Evolutionary conservation across 2,797 vertebrate species (phyloP).

Genomic region (Myotis planiceps): DNA sequence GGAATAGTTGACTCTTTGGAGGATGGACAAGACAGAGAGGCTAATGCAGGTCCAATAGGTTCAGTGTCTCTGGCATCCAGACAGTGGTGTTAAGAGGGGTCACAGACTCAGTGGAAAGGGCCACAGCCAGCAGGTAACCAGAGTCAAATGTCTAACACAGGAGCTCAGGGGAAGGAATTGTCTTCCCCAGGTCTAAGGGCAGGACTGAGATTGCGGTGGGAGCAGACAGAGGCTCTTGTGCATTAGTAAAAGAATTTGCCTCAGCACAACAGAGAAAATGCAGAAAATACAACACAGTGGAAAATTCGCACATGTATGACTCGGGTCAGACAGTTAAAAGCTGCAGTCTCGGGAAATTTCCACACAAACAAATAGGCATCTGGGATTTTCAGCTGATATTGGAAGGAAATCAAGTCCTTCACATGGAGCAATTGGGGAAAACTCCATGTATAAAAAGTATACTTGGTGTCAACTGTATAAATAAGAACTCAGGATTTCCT

Average conservation of each 20-base stretch:
- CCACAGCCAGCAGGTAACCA: not conserved
- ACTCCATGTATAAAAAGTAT: not conserved
- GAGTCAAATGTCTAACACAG: not conserved
- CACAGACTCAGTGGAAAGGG: not conserved
- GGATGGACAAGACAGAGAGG: not conserved
- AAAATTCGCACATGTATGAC: not conserved
- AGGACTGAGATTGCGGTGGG: not conserved
- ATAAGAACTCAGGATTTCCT: not conserved
- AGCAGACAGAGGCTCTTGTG: not conserved
- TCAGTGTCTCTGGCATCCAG: not conserved
- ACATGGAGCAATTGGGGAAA: not conserved
- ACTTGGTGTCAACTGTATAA: not conserved
- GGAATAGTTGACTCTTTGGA: not conserved
- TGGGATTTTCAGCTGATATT: not conserved
- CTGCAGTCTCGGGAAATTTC: constrained; percentile 4
- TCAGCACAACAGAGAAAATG: not conserved
- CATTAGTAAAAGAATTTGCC: not conserved
- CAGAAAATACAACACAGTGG: not conserved
- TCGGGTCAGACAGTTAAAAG: constrained; percentile 9
- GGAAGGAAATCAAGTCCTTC: not conserved
- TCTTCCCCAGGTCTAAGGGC: not conserved
- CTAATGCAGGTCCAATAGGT: not conserved
- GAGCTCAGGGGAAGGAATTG: not conserved
- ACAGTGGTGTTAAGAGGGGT: not conserved
- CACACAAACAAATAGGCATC: not conserved